Conservation (phyloP, 2,113 vertebrate species). For the Aegotheles bennettii region DNA sequence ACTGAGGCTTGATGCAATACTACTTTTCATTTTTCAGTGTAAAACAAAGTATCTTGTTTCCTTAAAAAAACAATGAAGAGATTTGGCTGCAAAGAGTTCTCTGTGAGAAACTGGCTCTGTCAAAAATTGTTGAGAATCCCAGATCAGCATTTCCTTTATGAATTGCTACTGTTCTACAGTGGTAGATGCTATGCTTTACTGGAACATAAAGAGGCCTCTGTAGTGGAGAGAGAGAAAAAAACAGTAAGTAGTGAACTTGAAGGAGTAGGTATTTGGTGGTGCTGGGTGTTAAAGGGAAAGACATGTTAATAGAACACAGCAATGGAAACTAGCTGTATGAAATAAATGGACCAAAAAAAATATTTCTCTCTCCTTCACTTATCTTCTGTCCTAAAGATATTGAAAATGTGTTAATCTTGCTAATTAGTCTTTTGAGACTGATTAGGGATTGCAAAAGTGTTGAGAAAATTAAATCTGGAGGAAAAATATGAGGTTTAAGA, state of each 20-base stretch:
- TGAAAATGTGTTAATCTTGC: conserved; percentile 2
- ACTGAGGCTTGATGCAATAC: not conserved
- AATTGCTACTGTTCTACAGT: not conserved
- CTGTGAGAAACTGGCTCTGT: not conserved
- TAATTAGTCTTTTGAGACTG: conserved; percentile 42
- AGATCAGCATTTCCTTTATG: not conserved
- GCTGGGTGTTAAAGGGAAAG: not conserved
- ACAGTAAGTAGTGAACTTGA: not conserved
- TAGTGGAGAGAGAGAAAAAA: not conserved
- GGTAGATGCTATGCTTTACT: not conserved
- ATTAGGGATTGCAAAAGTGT: not conserved
- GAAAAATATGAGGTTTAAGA: not conserved
- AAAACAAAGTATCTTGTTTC: not conserved
- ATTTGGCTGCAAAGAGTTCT: not conserved
- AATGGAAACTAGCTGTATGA: not conserved
- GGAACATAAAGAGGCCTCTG: not conserved
- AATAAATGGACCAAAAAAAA: conserved; percentile 12
- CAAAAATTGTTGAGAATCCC: not conserved
- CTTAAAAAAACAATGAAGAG: not conserved
- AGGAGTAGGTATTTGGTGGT: not conserved
- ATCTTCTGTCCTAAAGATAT: not conserved
- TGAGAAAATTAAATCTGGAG: conserved; percentile 31
- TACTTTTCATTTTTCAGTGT: not conserved
- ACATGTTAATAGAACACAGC: not conserved
- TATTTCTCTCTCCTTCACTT: not conserved